phyloP scores from a whole-genome alignment of 1,140 invertebrate species.

The Anastatus disparis region DNA sequence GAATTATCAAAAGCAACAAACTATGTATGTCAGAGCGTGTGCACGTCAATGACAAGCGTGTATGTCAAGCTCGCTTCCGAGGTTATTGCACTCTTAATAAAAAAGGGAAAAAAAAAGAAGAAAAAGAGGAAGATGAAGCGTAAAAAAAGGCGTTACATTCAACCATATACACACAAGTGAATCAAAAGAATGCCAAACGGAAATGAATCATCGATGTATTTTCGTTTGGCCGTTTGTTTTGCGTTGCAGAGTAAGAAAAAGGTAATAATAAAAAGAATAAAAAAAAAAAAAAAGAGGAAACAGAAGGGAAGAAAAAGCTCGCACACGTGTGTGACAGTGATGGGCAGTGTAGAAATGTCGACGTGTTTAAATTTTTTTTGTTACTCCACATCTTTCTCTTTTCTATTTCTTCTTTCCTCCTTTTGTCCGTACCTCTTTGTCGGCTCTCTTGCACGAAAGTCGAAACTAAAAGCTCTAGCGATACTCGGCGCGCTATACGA shows the following conservation, averaged over 20 bases:
- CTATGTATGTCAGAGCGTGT: neutral
- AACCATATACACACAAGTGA: neutral
- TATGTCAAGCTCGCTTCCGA: neutral
- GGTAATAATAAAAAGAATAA: neutral
- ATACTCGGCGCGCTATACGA: slow-evolving; percentile 35
- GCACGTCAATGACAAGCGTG: neutral
- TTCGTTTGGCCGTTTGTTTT: slow-evolving; percentile 12
- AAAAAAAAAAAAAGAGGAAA: neutral
- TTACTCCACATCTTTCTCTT: neutral
- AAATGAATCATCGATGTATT: slow-evolving; percentile 33
- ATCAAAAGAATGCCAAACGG: slow-evolving; percentile 20
- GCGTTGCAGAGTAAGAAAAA: neutral
- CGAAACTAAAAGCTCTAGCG: slow-evolving; percentile 58
- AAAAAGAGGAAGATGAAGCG: neutral
- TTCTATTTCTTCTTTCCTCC: neutral
- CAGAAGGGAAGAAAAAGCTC: neutral
- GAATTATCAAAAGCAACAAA: slow-evolving; percentile 8
- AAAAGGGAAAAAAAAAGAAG: neutral
- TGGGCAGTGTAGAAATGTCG: neutral
- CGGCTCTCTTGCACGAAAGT: slow-evolving; percentile 51
- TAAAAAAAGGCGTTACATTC: neutral
- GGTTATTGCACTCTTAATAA: neutral
- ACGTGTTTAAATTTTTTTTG: neutral
- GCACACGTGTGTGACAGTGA: slow-evolving; percentile 20
- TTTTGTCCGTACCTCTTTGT: slow-evolving; percentile 12